A percentile compares a stretch with the other conserved stretches of the same genome.
These are phyloP conservation scores for Anthopleura sola DNA, from an alignment of 64 coral and sea anemone species.

Conservation along the genomic window DNA sequence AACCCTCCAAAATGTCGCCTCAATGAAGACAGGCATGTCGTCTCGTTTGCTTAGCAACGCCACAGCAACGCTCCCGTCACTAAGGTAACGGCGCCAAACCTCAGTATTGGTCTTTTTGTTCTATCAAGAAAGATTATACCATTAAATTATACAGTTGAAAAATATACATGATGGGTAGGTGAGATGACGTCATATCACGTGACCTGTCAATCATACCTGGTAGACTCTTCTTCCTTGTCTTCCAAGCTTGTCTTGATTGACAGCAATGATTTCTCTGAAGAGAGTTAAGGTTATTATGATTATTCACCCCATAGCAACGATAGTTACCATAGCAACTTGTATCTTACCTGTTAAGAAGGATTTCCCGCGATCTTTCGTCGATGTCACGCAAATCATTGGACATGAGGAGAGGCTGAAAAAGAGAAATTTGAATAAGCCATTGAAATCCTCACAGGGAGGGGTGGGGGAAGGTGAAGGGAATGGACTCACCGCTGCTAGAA, in stretches of 20 bases:
- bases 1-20: conserved; percentile 68
- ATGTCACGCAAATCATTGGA: conserved; percentile 80
- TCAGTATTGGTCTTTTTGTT: conserved; percentile 25
- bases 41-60: conserved; percentile 61
- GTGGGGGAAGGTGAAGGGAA: neutral
- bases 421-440: neutral
- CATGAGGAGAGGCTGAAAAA: conserved; percentile 67
- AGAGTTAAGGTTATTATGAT: neutral
- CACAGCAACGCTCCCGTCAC: conserved; percentile 51
- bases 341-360: conserved; percentile 78
- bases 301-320: neutral
- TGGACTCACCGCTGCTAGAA: conserved; percentile 86
- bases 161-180: neutral
- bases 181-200: neutral
- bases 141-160: neutral
- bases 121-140: conserved; percentile 13
- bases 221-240: conserved; percentile 70
- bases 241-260: conserved; percentile 84
- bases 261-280: conserved; percentile 77
- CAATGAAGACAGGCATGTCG: conserved; percentile 54
- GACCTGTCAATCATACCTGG: conserved; percentile 41
- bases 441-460: neutral
- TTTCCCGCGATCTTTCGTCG: conserved; percentile 64
- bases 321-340: neutral
- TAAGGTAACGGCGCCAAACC: conserved; percentile 62